Base-by-base conservation (phyloP, 1,140 invertebrate genomes). In the Lordiphosa collinella region DNA sequence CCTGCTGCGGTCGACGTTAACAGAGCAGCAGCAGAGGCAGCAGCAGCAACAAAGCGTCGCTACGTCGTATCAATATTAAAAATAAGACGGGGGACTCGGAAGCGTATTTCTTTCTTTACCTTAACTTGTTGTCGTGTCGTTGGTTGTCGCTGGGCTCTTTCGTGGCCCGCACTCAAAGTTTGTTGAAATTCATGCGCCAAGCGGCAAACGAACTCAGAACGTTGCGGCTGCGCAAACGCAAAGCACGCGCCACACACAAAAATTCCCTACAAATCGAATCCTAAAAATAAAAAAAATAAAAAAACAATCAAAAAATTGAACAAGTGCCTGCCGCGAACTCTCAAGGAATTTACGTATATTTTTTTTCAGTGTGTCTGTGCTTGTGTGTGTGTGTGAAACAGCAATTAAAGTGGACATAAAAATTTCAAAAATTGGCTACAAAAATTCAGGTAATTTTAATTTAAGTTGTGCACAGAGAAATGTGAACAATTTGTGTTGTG, bases 171-270 rank as follows among this genome's bases (percentile, higher is more conserved):
- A 49, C 38, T 37, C 41, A 58, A 51, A 53, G 41, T 43, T 43
- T 44, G 65, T 84, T 84, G 73, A 84, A 84, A 84, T 84, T 64
- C 78, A 64, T 76, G 53, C 63, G 78, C 50, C 62, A 55, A 68
- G 47, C 72, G 63, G 46, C 72, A 73, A 61, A 56, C 79, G 79
- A 73, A 74, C 57, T 85, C 79, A 84, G 79, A 84, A 85, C 79
- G 61, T 64, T 74, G 65, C 61, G 56, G 38, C 59, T 85, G 79
- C 79, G 73, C 79, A 79, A 66, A 66, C 79, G 79, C 79, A 72
- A 74, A 84, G 69, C 79, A 85, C 79, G 74, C 78, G 78, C 58
- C 71, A 52, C 60, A 8, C 38, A 14, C 53, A 50, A 29, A 29
- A 37, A 38, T 34, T 37, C 22, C 22, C 22, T 25, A 25, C 22